phyloP scores from a whole-genome alignment of 2,797 vertebrate species.

The Balearica regulorum region DNA sequence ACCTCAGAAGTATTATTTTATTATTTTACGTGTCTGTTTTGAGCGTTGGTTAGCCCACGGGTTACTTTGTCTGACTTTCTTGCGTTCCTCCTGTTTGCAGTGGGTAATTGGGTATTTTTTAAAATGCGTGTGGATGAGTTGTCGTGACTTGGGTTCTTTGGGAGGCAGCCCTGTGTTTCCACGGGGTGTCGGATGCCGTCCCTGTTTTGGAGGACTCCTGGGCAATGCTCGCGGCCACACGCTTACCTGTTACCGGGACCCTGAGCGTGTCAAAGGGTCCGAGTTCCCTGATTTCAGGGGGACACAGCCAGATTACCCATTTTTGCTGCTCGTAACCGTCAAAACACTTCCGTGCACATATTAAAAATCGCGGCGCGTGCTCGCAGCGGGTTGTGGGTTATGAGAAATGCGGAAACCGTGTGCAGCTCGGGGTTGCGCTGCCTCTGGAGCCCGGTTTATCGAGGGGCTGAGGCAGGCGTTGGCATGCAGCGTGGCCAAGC shows the following conservation, averaged over 20 bases:
- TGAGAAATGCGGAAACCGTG: accelerated
- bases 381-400: accelerated
- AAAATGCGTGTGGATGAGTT: accelerated
- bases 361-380: accelerated
- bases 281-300: neutral
- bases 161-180: neutral
- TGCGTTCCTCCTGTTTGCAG: neutral
- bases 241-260: neutral
- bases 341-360: accelerated
- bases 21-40: neutral
- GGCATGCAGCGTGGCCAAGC: accelerated
- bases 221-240: accelerated
- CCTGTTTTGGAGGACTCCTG: neutral
- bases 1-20: neutral
- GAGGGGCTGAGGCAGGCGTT: accelerated
- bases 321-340: neutral
- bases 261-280: neutral
- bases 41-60: neutral
- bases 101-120: neutral
- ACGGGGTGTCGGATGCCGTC: neutral
- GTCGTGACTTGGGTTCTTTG: neutral
- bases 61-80: neutral
- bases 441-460: accelerated
- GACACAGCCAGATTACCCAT: accelerated
- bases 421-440: neutral